A percentile compares a stretch with the other conserved stretches of the same genome.
Conservation (phyloP, 1,140 invertebrate species). For the Parapsyche elsis region DNA sequence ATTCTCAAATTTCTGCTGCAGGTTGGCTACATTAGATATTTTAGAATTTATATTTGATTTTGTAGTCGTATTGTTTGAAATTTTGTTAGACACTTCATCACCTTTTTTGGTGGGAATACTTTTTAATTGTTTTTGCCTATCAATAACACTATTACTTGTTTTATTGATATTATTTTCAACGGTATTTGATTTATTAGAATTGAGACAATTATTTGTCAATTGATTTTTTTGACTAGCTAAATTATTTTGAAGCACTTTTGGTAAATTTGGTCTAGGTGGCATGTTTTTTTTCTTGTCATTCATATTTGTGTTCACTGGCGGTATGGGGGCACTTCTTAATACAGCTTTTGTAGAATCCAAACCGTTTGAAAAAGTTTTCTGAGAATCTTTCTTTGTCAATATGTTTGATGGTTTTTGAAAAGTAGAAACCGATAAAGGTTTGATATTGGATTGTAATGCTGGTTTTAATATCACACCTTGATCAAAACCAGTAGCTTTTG, state of each 20-base stretch:
- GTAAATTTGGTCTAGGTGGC: slow-evolving; percentile 48
- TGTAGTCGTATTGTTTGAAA: not conserved
- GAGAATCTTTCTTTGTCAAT: not conserved
- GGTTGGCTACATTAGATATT: slow-evolving; percentile 76
- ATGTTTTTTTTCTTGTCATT: slow-evolving; percentile 49
- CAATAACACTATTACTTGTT: slow-evolving; percentile 32
- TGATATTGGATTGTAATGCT: slow-evolving; percentile 35
- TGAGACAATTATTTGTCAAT: slow-evolving; percentile 34
- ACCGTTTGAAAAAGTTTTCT: not conserved
- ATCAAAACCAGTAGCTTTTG: slow-evolving; percentile 42
- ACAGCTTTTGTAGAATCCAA: slow-evolving; percentile 33
- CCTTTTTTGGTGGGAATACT: slow-evolving; percentile 19
- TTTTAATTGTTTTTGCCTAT: slow-evolving; percentile 44
- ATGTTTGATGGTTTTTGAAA: slow-evolving; percentile 34
- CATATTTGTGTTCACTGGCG: slow-evolving; percentile 36
- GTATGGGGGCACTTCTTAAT: slow-evolving; percentile 49
- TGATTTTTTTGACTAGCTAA: slow-evolving; percentile 39
- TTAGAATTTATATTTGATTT: slow-evolving; percentile 67
- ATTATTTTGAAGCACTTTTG: slow-evolving; percentile 49
- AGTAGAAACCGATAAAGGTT: too few species aligned
- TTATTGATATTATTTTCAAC: slow-evolving; percentile 47
- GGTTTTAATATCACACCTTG: slow-evolving; percentile 54
- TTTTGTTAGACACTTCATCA: slow-evolving; percentile 40
- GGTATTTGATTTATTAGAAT: slow-evolving; percentile 48
- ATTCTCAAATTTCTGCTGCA: slow-evolving; percentile 80